Evolutionary conservation across 2,113 vertebrate genomes (phyloP), one percentile per base, ranked within the genome.

Genomic region (Sphaerodactylus townsendi): DNA sequence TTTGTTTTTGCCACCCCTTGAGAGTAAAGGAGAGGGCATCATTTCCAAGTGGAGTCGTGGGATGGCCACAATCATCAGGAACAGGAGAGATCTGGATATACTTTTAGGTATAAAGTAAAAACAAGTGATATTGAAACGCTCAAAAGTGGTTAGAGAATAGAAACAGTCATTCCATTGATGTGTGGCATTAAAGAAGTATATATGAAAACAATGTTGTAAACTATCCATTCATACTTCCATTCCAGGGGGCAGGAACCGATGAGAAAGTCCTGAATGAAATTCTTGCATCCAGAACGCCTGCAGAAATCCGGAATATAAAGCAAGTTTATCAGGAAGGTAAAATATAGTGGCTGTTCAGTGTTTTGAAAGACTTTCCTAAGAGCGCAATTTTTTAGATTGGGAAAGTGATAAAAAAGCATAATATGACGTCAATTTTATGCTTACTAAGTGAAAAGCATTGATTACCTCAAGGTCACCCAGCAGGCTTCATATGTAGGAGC

Each of bases 181-280:
- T 85, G 14, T 0, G 79, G 17, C 25, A 75, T 89, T 64, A 21
- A 44, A 71, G 44, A 68, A 78, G 1, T 68, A 62, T 5, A 65
- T 87, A 76, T 35, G 25, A 9, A 59, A 83, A 35, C 81, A 81
- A 5, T 44, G 89, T 25, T 5, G 30, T 79, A 25, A 80, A 83
- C 72, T 78, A 81, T 81, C 80, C 19, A 2, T 23, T 88, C 86
- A 14, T 1, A 39, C 5, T 44, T 25, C 17, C 44, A 62, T 83
- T 64, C 82, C 81, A 99, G 99, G 98, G 99, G 72, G 97, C 97
- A 30, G 99, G 99, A 77, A 99, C 99, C 46, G 85, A 98, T 81
- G 98, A 99, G 86, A 96, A 98, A 14, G 96, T 98, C 71, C 89
- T 99, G 92, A 98, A 97, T 35, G 98, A 99, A 95, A 99, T 99